Evolutionary conservation across 2,113 vertebrate species (phyloP).

Genomic region (Psettodes erumei): DNA sequence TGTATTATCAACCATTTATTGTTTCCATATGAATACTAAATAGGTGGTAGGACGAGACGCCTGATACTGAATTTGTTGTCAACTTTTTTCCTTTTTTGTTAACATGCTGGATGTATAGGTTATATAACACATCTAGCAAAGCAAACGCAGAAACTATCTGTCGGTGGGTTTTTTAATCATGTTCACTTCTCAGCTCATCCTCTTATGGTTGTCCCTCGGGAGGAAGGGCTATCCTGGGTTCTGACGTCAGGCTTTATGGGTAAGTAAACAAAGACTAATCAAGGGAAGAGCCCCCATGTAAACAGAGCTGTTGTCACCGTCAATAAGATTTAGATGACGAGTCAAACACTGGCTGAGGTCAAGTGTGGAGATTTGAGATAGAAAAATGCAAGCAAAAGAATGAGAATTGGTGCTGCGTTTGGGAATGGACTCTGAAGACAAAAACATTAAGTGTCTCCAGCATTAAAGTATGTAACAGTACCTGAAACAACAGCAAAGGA

Average conservation of each 20-base stretch:
- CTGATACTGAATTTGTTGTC: neutral
- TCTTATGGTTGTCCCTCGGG: constrained; percentile 48
- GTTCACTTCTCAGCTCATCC: constrained; percentile 54
- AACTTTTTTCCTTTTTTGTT: constrained; percentile 11
- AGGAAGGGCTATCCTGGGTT: constrained; percentile 56
- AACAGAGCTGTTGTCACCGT: constrained; percentile 75
- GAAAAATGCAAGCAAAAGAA: neutral
- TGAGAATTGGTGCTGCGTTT: neutral
- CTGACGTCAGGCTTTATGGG: constrained; percentile 78
- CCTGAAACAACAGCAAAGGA: neutral
- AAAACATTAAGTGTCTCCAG: neutral
- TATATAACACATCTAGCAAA: constrained; percentile 5
- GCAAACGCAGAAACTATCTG: neutral
- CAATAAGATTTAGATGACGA: constrained; percentile 58
- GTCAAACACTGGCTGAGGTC: constrained; percentile 43
- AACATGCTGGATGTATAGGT: neutral
- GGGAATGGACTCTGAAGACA: neutral
- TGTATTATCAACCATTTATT: neutral
- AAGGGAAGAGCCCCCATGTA: constrained; percentile 68
- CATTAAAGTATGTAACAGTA: neutral
- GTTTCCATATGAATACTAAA: neutral
- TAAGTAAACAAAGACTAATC: constrained; percentile 77
- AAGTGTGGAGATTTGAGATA: constrained; percentile 25
- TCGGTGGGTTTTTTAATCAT: constrained; percentile 19
- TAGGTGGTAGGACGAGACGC: no score